Evolutionary conservation across 2,888 invertebrate species (phyloP).

Genomic region (Campaea margaritaria): DNA sequence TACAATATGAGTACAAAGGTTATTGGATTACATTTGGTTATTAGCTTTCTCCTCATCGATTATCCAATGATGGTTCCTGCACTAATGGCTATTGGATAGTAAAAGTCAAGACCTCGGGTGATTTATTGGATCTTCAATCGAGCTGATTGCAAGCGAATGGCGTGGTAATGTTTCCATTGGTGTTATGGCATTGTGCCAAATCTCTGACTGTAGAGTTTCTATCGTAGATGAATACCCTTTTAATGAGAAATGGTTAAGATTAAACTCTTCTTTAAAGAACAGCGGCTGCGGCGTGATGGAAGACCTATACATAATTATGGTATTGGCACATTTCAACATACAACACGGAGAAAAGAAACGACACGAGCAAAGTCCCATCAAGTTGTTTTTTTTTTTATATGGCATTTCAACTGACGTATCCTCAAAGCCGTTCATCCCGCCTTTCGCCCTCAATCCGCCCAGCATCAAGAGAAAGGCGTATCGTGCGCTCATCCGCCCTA

Average conservation of each 20-base stretch:
- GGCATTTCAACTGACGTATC: too few relatives aligned
- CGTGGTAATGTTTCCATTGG: constrained; percentile 26
- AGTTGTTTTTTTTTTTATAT: too few relatives aligned
- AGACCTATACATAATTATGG: too few relatives aligned
- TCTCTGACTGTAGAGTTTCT: constrained; percentile 1
- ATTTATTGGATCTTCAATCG: constrained; percentile 36
- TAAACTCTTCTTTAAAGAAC: too few relatives aligned
- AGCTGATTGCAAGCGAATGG: constrained; percentile 31
- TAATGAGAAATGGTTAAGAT: too few relatives aligned
- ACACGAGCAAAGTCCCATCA: too few relatives aligned
- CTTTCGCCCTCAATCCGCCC: constrained; percentile 30
- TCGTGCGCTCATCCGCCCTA: constrained; percentile 60
- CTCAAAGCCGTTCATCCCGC: background rate
- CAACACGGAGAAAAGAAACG: too few relatives aligned
- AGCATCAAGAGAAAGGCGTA: constrained; percentile 63
- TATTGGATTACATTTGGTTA: constrained; percentile 4
- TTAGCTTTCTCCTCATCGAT: constrained; percentile 13
- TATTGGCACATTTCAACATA: too few relatives aligned
- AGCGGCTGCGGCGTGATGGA: too few relatives aligned
- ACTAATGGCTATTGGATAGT: constrained; percentile 49
- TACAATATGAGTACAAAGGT: too few relatives aligned
- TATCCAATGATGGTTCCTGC: constrained; percentile 41
- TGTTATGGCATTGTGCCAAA: constrained; percentile 21
- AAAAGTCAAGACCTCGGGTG: constrained; percentile 47
- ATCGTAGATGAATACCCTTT: background rate